Conservation (phyloP, 2,888 invertebrate genomes). For the Galerucella pusilla region DNA sequence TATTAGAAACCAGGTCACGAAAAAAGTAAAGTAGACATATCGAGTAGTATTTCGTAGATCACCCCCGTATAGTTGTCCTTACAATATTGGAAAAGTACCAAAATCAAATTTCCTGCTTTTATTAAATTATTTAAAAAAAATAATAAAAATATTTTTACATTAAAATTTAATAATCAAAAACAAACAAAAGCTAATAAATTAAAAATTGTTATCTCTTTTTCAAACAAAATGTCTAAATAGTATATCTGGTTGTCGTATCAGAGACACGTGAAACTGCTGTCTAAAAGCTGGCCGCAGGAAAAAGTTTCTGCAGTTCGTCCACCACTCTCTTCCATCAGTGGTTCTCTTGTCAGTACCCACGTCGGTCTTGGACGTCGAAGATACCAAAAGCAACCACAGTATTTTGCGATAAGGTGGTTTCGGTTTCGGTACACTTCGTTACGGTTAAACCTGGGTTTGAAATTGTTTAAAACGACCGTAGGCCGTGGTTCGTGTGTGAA, state of each 20-base stretch:
- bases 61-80: background rate
- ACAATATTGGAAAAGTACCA: background rate
- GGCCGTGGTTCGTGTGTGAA: constrained; percentile 46
- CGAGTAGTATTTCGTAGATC: no score
- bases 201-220: constrained; percentile 38
- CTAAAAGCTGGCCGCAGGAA: constrained; percentile 56
- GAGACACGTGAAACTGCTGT: constrained; percentile 56
- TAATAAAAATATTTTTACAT: constrained; percentile 20
- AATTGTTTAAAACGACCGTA: constrained; percentile 37
- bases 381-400: constrained; percentile 35
- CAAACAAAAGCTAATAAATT: constrained; percentile 42
- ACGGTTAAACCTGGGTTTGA: constrained; percentile 46
- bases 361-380: constrained; percentile 52
- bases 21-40: no score
- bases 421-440: constrained; percentile 20
- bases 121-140: background rate
- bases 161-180: constrained; percentile 26
- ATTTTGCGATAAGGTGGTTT: constrained; percentile 19
- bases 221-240: constrained; percentile 37
- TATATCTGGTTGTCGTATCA: constrained; percentile 39
- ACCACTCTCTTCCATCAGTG: constrained; percentile 46
- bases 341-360: constrained; percentile 52
- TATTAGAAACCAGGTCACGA: no score
- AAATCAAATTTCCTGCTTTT: background rate
- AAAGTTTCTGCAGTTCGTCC: constrained; percentile 54